Evolutionary conservation across 1,140 invertebrate species (phyloP), one percentile per base, ranked within the genome.

Genomic region (Conopomorpha cramerella): DNA sequence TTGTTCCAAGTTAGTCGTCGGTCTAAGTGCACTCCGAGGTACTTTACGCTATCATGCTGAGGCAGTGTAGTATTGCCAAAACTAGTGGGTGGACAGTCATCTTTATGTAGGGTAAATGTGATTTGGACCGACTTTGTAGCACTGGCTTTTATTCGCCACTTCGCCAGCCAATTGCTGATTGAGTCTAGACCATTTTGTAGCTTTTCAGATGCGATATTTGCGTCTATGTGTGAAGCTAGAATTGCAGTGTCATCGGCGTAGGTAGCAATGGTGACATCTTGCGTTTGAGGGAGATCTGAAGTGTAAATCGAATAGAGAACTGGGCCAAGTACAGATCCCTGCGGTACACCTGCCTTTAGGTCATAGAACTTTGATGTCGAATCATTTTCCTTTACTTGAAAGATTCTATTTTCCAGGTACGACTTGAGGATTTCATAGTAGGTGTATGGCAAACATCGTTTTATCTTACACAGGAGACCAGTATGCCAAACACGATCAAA

Each of bases 401-500:
- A 36, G 10, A 16, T 7, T 36, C 34, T 36, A 4, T 36, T 28
- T 16, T 13, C 10, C 3, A 36, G 12, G 16, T 36, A 36, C 16
- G 15, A 28, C 6, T 10, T 10, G n/a, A 36, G 26, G 11, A 36
- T 15, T 16, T 48, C 30, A 8, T 50, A 28, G 16, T 14, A 36
- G 1, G 34, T 16, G 27, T 36, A 26, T 10, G 27, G 34, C 15
- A 36, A 19, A 7, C 15, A 13, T 2, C 12, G 6, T 25, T 31
- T 38, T 7, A 38, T 31, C 8, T 26, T 47, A 10, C 19, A 10
- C 16, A 50, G 17, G 1, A 58, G 35, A 30, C 55, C 49, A 30
- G 44, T 19, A 23, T 57, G 52, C 51, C 57, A 57, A 0, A 55
- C 46, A 17, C 34, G 43, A 29, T 55, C 55, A 26, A 56, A 58